These are phyloP conservation scores for Palythoa caribaeorum DNA, from an alignment of 92 coral and sea anemone genomes.

Conservation along the genomic window DNA sequence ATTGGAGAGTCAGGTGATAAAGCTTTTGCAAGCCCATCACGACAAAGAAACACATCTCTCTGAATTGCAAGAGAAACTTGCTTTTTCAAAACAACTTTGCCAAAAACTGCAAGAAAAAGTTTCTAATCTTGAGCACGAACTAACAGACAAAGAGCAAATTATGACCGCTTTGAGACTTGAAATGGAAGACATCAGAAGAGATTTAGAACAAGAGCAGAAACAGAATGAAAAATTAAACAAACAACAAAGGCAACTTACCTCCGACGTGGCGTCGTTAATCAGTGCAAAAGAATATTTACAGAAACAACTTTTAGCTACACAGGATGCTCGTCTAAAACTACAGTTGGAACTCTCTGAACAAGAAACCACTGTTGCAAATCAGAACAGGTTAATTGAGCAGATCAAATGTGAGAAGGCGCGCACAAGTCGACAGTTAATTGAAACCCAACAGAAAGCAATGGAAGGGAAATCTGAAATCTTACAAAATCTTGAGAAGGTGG, in stretches of 20 bases:
- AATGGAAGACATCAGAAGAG: conserved; percentile 53
- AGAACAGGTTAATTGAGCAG: conserved; percentile 69
- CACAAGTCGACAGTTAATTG: conserved; percentile 69
- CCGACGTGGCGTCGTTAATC: conserved; percentile 70
- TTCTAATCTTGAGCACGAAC: conserved; percentile 56
- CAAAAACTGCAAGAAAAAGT: conserved; percentile 67
- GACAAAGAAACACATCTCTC: conserved; percentile 64
- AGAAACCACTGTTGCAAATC: conserved; percentile 63
- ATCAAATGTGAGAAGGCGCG: conserved; percentile 81
- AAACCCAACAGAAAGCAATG: conserved; percentile 85
- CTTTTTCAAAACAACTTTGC: conserved; percentile 62
- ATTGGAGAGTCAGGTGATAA: conserved; percentile 60
- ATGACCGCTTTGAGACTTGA: conserved; percentile 60
- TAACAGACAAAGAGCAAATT: conserved; percentile 48
- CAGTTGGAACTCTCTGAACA: conserved; percentile 77
- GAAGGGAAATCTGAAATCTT: conserved; percentile 80
- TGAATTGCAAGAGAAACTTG: conserved; percentile 80
- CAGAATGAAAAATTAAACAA: conserved; percentile 57
- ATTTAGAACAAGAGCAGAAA: conserved; percentile 56
- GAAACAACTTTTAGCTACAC: conserved; percentile 72
- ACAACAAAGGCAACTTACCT: conserved; percentile 63
- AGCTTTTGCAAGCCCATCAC: conserved; percentile 59
- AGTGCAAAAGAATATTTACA: conserved; percentile 80
- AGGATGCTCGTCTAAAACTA: conserved; percentile 80
- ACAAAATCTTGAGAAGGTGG: conserved; percentile 81